Percentiles rank a stretch among this genome's conserved stretches.
phyloP scores from a whole-genome alignment of 2,888 invertebrate species.

The Calephelis perditalis region DNA sequence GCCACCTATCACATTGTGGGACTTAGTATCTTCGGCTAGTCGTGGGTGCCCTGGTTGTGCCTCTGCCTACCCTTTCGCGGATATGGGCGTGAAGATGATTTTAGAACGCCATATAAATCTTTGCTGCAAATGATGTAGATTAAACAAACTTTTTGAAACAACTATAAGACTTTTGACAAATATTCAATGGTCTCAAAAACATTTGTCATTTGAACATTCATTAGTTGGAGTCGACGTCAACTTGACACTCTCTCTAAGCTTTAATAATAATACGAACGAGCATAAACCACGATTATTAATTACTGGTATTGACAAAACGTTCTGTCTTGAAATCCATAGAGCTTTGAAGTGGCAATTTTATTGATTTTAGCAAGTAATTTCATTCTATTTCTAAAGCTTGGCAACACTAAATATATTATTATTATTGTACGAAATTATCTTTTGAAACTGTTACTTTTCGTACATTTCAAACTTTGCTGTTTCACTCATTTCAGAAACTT shows the following conservation, averaged over 20 bases:
- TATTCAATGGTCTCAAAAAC: constrained; percentile 48
- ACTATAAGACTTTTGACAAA: constrained; percentile 35
- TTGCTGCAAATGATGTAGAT: not conserved
- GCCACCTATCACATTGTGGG: no score
- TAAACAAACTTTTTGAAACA: not conserved
- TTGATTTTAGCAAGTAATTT: constrained; percentile 39
- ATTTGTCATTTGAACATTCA: constrained; percentile 70
- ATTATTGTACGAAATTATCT: no score
- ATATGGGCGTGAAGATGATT: no score
- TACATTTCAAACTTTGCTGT: no score
- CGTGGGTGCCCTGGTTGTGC: no score
- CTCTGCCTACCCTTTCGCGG: not conserved
- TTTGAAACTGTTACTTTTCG: no score
- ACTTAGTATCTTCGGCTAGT: no score
- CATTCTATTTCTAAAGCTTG: constrained; percentile 30
- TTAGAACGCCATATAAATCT: not conserved
- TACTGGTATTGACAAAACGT: constrained; percentile 67
- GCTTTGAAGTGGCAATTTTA: constrained; percentile 46
- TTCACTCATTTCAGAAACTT: no score
- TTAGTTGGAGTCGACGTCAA: constrained; percentile 72
- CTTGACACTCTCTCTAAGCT: constrained; percentile 66
- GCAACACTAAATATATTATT: no score
- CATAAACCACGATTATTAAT: constrained; percentile 59
- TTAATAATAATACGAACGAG: constrained; percentile 66
- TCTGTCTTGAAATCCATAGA: constrained; percentile 42